phyloP scores from a whole-genome alignment of 2,888 invertebrate genomes.

The Icerya purchasi region DNA sequence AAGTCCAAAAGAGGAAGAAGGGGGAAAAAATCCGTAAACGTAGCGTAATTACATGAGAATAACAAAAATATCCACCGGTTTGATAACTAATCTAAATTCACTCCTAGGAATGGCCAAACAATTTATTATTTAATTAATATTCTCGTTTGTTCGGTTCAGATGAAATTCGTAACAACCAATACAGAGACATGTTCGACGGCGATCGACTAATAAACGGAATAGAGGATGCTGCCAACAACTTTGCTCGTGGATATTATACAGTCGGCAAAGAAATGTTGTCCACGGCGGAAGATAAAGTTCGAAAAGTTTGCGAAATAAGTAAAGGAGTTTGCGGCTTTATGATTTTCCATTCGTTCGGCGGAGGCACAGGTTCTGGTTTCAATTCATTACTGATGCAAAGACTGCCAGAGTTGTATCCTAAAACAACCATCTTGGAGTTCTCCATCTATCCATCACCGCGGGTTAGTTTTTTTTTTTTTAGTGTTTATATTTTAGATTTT shows the following conservation, averaged over 20 bases:
- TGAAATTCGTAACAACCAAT: conserved; percentile 18
- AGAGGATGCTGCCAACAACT: conserved; percentile 60
- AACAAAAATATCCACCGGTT: too few species aligned
- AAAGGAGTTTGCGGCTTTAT: conserved; percentile 17
- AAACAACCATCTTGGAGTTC: conserved; percentile 32
- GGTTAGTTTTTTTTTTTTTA: conserved; percentile 19
- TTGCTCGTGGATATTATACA: conserved; percentile 56
- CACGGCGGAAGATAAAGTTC: conserved; percentile 8
- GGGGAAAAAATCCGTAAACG: too few species aligned
- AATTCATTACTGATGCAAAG: conserved; percentile 16
- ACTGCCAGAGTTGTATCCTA: conserved; percentile 27
- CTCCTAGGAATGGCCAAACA: too few species aligned
- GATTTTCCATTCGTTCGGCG: conserved; percentile 18
- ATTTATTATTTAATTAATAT: conserved; percentile 1
- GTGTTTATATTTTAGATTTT: too few species aligned
- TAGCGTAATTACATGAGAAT: too few species aligned
- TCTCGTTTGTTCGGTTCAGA: conserved; percentile 14
- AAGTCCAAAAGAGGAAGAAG: too few species aligned
- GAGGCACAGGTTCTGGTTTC: conserved; percentile 19
- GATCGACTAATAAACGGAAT: conserved; percentile 17
- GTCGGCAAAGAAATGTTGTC: conserved; percentile 31
- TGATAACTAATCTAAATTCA: too few species aligned
- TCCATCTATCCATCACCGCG: conserved; percentile 25
- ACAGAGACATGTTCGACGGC: conserved; percentile 17
- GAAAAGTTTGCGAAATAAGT: conserved; percentile 16